Evolutionary conservation across 2,113 vertebrate genomes (phyloP).

Genomic region (Enhydra lutris): DNA sequence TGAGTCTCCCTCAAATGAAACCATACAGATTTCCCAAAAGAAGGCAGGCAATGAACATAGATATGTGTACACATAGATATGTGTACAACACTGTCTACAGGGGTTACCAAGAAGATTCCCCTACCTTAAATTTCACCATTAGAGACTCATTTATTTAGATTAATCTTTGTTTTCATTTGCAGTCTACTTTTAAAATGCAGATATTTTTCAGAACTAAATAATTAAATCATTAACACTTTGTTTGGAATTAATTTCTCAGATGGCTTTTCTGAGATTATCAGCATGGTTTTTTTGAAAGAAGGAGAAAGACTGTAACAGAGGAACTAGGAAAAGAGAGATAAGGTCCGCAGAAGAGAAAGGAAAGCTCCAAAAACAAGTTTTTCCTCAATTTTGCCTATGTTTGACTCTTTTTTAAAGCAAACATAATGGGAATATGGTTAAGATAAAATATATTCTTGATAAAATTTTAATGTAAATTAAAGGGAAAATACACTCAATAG

Average conservation of each 20-base stretch:
- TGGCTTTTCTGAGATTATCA: not conserved
- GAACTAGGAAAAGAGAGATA: not conserved
- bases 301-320: not conserved
- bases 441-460: not conserved
- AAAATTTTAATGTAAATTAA: not conserved
- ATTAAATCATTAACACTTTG: not conserved
- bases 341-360: not conserved
- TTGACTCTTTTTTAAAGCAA: not conserved
- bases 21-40: not conserved
- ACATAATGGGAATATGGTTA: not conserved
- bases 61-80: too few relatives aligned
- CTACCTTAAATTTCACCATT: not conserved
- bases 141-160: not conserved
- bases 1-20: not conserved
- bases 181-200: not conserved
- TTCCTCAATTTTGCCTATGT: not conserved
- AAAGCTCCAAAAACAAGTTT: not conserved
- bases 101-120: not conserved
- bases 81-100: not conserved
- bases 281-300: not conserved
- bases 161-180: not conserved
- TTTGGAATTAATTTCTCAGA: not conserved
- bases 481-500: not conserved
- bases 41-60: not conserved
- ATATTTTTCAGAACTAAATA: not conserved